Evolutionary conservation across 2,113 vertebrate genomes (phyloP), one percentile per base, ranked within the genome.

Genomic region (Gasterosteus aculeatus): DNA sequence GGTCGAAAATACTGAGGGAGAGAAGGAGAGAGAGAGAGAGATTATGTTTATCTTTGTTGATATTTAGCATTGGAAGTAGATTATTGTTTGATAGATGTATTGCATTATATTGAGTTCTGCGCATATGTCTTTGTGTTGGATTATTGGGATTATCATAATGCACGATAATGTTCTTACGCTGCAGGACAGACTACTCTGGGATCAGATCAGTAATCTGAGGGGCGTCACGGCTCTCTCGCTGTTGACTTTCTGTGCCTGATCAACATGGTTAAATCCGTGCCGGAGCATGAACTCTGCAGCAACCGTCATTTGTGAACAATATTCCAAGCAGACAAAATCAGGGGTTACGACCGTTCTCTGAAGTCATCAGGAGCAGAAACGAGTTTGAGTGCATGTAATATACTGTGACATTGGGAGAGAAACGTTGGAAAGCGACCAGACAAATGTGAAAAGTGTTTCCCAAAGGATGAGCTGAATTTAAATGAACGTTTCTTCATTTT

Each of bases 91-190:
- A 86, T 69, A 72, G 75, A 80, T 81, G 74, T 67, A 62, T 87
- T 85, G 73, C 83, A 75, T 85, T 83, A 82, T 82, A 46, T 73
- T 65, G 81, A 72, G 42, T 90, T 88, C 72, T 84, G 74, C 5
- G 81, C 81, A 80, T 88, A 70, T 84, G 63, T 79, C 72, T 90
- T 35, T 71, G 78, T 78, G 86, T 88, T 81, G 87, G 91, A 92
- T 92, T 90, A 90, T 89, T 86, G 80, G 87, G 91, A 91, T 92
- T 92, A 93, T 83, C 47, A 46, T 90, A 93, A 92, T 90, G 75
- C 90, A 81, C 4, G 16, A 72, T 90, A 88, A 92, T 92, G 79
- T 89, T 86, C 85, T 91, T 83, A 87, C 10, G 7, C 2, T 26
- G 74, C 72, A 44, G 59, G 62, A 72, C 67, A n/a, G 81, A 86